phyloP scores from a whole-genome alignment of 2,888 invertebrate species.

The Dioctria rufipes region DNA sequence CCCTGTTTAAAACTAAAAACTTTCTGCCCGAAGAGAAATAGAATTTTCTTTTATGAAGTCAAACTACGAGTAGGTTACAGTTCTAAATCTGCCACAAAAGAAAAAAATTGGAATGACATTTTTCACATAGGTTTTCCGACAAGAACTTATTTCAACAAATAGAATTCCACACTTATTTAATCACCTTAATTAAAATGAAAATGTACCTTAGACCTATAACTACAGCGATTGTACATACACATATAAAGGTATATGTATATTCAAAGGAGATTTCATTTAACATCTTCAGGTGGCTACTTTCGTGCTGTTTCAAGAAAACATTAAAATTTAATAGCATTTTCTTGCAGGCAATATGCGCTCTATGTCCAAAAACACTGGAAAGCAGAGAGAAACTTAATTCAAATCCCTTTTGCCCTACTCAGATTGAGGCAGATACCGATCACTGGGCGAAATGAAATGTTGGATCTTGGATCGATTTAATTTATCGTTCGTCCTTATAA shows the following conservation, averaged over 20 bases:
- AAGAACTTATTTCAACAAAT: too few species aligned
- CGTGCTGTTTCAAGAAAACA: slow-evolving; percentile 21
- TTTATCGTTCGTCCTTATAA: slow-evolving; percentile 53
- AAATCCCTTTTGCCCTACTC: slow-evolving; percentile 27
- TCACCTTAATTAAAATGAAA: neutral
- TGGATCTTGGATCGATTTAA: slow-evolving; percentile 58
- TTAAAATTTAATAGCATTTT: slow-evolving; percentile 41
- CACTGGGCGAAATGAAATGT: slow-evolving; percentile 56
- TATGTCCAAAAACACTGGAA: slow-evolving; percentile 25
- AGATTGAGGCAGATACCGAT: slow-evolving; percentile 24
- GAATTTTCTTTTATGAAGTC: too few species aligned
- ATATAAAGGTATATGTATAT: neutral
- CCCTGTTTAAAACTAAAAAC: too few species aligned
- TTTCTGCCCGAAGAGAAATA: too few species aligned
- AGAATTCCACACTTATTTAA: too few species aligned
- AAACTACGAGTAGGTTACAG: too few species aligned
- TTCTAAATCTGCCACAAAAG: too few species aligned
- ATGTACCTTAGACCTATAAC: neutral
- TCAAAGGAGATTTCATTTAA: neutral
- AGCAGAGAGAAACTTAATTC: slow-evolving; percentile 26
- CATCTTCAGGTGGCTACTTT: slow-evolving; percentile 25
- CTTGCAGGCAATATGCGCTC: slow-evolving; percentile 12
- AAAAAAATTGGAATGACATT: too few species aligned
- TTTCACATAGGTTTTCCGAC: too few species aligned
- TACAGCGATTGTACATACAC: neutral